These are phyloP conservation scores for Trichonephila clavata DNA, from an alignment of 1,140 invertebrate genomes.

Conservation along the genomic window DNA sequence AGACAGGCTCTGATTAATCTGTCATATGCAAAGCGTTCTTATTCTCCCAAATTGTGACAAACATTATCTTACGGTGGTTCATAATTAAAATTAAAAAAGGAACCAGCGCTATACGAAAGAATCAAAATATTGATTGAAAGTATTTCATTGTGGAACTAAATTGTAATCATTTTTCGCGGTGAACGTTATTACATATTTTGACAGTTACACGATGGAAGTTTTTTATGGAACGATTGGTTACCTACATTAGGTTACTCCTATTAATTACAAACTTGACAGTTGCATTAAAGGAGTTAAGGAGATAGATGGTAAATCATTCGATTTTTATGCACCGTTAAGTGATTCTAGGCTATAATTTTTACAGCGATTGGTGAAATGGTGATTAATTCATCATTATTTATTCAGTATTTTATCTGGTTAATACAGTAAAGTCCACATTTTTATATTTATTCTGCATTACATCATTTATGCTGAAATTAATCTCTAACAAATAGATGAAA, in stretches of 20 bases:
- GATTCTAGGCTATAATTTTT: neutral
- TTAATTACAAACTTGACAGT: slow-evolving; percentile 23
- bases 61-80: neutral
- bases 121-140: slow-evolving; percentile 19
- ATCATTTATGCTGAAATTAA: too few species aligned
- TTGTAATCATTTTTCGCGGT: slow-evolving; percentile 21
- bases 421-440: too few species aligned
- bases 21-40: neutral
- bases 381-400: slow-evolving; percentile 7
- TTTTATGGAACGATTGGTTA: neutral
- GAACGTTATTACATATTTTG: slow-evolving; percentile 11
- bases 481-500: too few species aligned
- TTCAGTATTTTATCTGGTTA: neutral
- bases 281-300: slow-evolving; percentile 23
- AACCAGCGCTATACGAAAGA: neutral
- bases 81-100: neutral
- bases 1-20: neutral
- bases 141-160: neutral
- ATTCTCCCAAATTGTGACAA: neutral
- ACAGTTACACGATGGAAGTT: neutral
- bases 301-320: neutral
- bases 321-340: slow-evolving; percentile 17
- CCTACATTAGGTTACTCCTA: neutral
- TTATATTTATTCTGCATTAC: too few species aligned
- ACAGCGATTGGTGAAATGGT: neutral